These are phyloP conservation scores for Octopus sinensis DNA, from an alignment of 1,140 invertebrate species.

Conservation along the genomic window DNA sequence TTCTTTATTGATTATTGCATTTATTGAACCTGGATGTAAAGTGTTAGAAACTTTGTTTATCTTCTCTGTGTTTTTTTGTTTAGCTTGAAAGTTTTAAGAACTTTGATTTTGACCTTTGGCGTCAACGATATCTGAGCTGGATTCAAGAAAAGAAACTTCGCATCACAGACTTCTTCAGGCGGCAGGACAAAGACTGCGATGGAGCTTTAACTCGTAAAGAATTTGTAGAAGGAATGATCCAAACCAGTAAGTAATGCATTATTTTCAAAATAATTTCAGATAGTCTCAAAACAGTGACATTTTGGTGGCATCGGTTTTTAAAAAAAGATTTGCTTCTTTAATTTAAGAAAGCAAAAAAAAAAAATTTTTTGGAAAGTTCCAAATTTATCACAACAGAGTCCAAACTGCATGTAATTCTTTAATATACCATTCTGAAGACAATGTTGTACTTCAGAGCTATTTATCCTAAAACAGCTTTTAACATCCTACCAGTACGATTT, in stretches of 20 bases:
- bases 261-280: no score
- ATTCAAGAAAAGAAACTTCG: constrained; percentile 99
- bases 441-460: no score
- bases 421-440: no score
- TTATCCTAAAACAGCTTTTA: no score
- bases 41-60: not conserved
- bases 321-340: no score
- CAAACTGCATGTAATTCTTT: no score
- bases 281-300: no score
- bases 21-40: not conserved
- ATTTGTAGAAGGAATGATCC: constrained; percentile 84
- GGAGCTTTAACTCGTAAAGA: constrained; percentile 91
- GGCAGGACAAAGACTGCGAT: constrained; percentile 98
- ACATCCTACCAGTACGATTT: no score
- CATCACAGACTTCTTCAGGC: constrained; percentile 94
- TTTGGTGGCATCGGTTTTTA: no score
- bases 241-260: constrained; percentile 41
- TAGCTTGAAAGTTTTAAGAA: constrained; percentile 68
- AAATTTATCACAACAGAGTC: no score
- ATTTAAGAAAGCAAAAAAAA: no score
- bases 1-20: not conserved
- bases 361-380: no score
- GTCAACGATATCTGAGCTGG: constrained; percentile 90
- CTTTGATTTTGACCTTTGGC: constrained; percentile 99
- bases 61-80: constrained; percentile 16